Evolutionary conservation across 2,888 invertebrate genomes (phyloP).

Genomic region (Cantharis rustica): DNA sequence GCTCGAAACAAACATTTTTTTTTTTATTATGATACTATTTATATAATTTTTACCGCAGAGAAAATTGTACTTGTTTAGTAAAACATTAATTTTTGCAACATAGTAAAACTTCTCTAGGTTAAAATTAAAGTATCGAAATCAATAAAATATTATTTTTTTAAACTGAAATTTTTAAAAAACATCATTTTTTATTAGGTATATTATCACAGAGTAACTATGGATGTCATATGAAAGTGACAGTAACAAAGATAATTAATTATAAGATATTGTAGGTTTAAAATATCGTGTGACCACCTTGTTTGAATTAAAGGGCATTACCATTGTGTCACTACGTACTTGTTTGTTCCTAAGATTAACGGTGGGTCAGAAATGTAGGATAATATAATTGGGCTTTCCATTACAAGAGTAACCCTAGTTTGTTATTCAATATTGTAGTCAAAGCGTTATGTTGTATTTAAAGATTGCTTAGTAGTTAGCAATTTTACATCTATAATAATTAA

Average conservation of each 20-base stretch:
- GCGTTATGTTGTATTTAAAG: background rate
- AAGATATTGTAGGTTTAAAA: background rate
- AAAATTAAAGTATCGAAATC: too few relatives aligned
- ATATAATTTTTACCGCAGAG: too few relatives aligned
- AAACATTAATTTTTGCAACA: too few relatives aligned
- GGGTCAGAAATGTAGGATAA: background rate
- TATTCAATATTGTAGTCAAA: background rate
- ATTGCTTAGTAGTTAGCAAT: background rate
- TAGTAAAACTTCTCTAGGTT: too few relatives aligned
- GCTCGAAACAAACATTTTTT: too few relatives aligned
- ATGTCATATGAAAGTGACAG: background rate
- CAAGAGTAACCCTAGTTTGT: background rate
- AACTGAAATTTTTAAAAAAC: background rate
- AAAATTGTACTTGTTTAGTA: too few relatives aligned
- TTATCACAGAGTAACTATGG: background rate
- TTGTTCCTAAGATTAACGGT: background rate
- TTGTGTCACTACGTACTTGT: background rate
- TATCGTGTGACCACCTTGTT: background rate
- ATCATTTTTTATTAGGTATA: too few relatives aligned
- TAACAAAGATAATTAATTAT: background rate
- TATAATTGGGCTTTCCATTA: background rate
- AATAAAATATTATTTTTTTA: background rate
- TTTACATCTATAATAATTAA: background rate
- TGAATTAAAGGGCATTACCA: background rate
- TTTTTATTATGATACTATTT: too few relatives aligned